Evolutionary conservation across 1,140 invertebrate species (phyloP).

Genomic region (Drosophila eugracilis): DNA sequence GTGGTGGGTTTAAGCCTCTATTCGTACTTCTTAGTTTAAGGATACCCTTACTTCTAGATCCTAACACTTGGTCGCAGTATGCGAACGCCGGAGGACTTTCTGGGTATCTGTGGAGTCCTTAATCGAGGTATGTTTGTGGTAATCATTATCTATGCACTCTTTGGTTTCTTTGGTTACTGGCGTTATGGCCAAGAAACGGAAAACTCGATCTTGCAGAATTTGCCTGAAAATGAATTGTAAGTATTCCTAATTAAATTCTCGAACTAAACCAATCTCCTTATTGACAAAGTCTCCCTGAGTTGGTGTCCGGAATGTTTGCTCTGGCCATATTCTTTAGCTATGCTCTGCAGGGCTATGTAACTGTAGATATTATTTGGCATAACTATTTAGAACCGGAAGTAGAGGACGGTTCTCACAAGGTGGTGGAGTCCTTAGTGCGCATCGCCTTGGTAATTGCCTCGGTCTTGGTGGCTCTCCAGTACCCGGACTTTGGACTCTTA

Average conservation of each 20-base stretch:
- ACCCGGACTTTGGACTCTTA: slow-evolving; percentile 50
- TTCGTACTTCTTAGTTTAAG: neutral
- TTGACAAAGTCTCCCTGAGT: slow-evolving; percentile 26
- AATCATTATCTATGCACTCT: slow-evolving; percentile 30
- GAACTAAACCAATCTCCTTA: no score
- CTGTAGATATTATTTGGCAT: slow-evolving; percentile 55
- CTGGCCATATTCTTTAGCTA: slow-evolving; percentile 59
- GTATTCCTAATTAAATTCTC: neutral
- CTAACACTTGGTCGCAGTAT: slow-evolving; percentile 39
- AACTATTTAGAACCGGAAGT: slow-evolving; percentile 33
- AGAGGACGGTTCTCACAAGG: neutral
- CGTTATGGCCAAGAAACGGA: slow-evolving; percentile 36
- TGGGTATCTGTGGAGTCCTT: slow-evolving; percentile 53
- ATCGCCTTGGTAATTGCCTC: slow-evolving; percentile 57
- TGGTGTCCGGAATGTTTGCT: slow-evolving; percentile 21
- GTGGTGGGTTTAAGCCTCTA: slow-evolving; percentile 30
- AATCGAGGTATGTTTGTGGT: slow-evolving; percentile 53
- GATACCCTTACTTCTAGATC: slow-evolving; percentile 13
- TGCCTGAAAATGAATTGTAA: slow-evolving; percentile 45
- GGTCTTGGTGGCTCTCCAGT: slow-evolving; percentile 57
- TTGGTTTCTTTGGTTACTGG: slow-evolving; percentile 66
- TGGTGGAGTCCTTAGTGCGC: slow-evolving; percentile 41
- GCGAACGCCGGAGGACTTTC: slow-evolving; percentile 34
- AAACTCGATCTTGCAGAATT: slow-evolving; percentile 49
- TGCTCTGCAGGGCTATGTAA: slow-evolving; percentile 47